Base-by-base conservation (phyloP, 2,113 vertebrate species). In the Tragelaphus imberbis region DNA sequence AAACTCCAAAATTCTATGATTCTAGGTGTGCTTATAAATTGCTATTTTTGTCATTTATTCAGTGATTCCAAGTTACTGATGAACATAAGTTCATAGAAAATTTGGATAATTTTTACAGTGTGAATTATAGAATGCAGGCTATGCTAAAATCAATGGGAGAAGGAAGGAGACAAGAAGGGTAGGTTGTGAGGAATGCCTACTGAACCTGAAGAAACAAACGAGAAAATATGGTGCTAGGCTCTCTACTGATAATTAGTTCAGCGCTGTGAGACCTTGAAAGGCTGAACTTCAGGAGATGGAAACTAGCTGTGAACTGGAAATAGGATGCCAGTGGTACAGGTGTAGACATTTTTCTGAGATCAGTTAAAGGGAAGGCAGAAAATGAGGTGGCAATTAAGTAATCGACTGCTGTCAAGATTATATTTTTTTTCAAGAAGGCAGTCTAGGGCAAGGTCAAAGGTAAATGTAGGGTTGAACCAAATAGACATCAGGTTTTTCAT, bases 321-420 rank as follows among this genome's bases (percentile, higher is more conserved):
- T 8, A 92, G 49, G 36, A 55, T 95, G 88, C 65, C 71, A 58
- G 33, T 17, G 36, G 28, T 79, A 84, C 40, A 96, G 59, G 47
- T 91, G n/a, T 68, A 94, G 53, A 95, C 91, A 97, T 88, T 53
- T 97, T 84, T 93, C 40, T 97, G 63, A 98, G 82, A 95, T 87
- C 80, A 97, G 53, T 89, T 94, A 91, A 94, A 95, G 49, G 55
- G 21, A 51, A 96, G 79, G 93, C 55, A 95, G 95, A 96, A 98
- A 98, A 97, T 98, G 94, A 96, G 36, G 79, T 91, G 93, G 59
- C 82, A 97, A 97, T 97, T 96, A 97, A 98, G 87, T 97, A 71
- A 96, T 94, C 33, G 14, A 63, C 61, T 97, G 44, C 89, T 97
- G 91, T 98, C 91, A 97, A 97, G 92, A 97, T 95, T 81, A 65